A percentile compares a stretch with the other conserved stretches of the same genome.
phyloP scores from a whole-genome alignment of 2,113 vertebrate species.

The Lipotes vexillifer region DNA sequence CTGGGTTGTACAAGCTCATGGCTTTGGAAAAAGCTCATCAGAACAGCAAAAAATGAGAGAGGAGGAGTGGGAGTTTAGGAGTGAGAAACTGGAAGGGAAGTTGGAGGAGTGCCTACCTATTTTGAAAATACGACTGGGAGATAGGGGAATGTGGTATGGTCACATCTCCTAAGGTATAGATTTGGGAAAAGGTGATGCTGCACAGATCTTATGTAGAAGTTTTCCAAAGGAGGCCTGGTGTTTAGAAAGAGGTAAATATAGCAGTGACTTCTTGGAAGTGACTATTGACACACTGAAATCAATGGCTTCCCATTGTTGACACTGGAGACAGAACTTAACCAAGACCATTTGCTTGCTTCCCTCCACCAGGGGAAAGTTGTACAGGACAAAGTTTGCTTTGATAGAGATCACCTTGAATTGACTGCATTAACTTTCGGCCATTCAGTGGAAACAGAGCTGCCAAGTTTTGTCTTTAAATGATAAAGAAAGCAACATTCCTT shows the following conservation, averaged over 20 bases:
- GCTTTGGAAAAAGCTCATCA: background rate
- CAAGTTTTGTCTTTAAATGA: background rate
- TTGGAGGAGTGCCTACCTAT: accelerated
- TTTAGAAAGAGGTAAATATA: background rate
- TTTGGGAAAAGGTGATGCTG: background rate
- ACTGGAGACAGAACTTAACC: background rate
- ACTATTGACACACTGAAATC: background rate
- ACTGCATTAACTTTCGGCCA: background rate
- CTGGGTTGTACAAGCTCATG: background rate
- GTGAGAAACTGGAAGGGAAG: accelerated
- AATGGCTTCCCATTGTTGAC: no score
- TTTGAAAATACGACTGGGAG: background rate
- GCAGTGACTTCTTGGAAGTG: background rate
- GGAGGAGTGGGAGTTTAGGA: accelerated
- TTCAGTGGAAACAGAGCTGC: background rate
- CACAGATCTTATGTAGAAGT: background rate
- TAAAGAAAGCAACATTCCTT: background rate
- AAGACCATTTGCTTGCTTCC: accelerated
- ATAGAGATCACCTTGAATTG: background rate
- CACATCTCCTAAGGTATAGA: background rate
- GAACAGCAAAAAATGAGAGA: background rate
- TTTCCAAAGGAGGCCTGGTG: background rate
- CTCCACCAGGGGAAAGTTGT: background rate
- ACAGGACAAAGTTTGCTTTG: background rate
- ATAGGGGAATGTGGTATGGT: background rate